Conservation (phyloP, 1,140 invertebrate genomes). For the Drosophila orosa region DNA sequence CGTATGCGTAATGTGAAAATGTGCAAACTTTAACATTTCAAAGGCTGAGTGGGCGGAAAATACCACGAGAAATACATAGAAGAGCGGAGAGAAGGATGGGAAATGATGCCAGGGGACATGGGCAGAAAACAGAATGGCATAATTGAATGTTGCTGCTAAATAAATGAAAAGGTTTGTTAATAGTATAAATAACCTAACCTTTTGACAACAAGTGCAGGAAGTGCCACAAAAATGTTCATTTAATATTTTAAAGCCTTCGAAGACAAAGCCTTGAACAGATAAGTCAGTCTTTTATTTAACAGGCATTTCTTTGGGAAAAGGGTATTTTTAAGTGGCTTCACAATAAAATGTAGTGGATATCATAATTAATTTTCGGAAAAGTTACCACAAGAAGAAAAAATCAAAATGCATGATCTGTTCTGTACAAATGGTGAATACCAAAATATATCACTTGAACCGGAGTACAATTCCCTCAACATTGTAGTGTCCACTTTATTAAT, state of each 20-base stretch:
- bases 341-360: too few relatives aligned
- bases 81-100: not conserved
- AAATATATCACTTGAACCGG: too few relatives aligned
- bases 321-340: too few relatives aligned
- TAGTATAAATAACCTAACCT: not conserved
- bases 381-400: too few relatives aligned
- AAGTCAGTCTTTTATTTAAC: too few relatives aligned
- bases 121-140: not conserved
- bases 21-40: constrained; percentile 22
- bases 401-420: too few relatives aligned
- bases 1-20: constrained; percentile 56
- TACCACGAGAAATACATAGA: not conserved
- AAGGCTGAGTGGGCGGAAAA: constrained; percentile 1
- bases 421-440: too few relatives aligned
- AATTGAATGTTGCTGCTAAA: constrained; percentile 20
- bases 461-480: too few relatives aligned
- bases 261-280: not conserved
- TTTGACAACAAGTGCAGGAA: not conserved
- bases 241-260: not conserved
- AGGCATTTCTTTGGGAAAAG: too few relatives aligned
- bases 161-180: constrained; percentile 9
- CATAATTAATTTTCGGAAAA: too few relatives aligned
- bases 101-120: not conserved
- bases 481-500: too few relatives aligned
- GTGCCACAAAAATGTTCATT: not conserved